Conservation (phyloP, 2,797 vertebrate genomes). For the Microctenopoma stevenorrisi region DNA sequence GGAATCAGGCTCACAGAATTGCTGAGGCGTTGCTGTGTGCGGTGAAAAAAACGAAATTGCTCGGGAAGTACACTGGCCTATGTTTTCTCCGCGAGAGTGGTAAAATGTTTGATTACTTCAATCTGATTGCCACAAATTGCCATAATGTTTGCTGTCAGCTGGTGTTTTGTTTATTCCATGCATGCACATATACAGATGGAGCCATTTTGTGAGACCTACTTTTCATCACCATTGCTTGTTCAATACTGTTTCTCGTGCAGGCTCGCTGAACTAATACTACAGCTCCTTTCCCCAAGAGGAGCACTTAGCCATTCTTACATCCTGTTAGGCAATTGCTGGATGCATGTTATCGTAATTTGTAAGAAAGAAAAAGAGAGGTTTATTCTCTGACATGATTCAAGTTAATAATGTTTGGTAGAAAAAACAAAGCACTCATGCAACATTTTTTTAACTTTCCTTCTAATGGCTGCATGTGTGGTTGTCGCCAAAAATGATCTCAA, state of each 20-base stretch:
- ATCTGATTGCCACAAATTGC: slow-evolving; percentile 61
- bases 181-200: slow-evolving; percentile 31
- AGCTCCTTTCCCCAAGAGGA: slow-evolving; percentile 35
- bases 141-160: slow-evolving; percentile 54
- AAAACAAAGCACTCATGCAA: neutral
- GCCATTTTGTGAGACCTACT: slow-evolving; percentile 23
- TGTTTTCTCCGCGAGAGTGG: slow-evolving; percentile 14
- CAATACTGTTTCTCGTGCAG: slow-evolving; percentile 14
- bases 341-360: slow-evolving; percentile 45
- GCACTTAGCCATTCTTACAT: slow-evolving; percentile 8
- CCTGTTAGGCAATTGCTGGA: slow-evolving; percentile 51
- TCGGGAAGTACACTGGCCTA: slow-evolving; percentile 27
- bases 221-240: slow-evolving; percentile 12
- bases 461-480: neutral
- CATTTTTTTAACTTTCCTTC: neutral
- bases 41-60: slow-evolving; percentile 45
- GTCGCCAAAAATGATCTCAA: no score
- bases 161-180: slow-evolving; percentile 25
- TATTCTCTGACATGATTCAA: slow-evolving; percentile 27
- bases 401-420: slow-evolving; percentile 20
- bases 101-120: slow-evolving; percentile 56
- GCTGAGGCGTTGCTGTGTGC: slow-evolving; percentile 36
- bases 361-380: slow-evolving; percentile 6
- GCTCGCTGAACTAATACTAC: slow-evolving; percentile 38
- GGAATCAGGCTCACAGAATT: slow-evolving; percentile 47